phyloP scores from a whole-genome alignment of 1,140 invertebrate species.

The Vanessa tameamea region DNA sequence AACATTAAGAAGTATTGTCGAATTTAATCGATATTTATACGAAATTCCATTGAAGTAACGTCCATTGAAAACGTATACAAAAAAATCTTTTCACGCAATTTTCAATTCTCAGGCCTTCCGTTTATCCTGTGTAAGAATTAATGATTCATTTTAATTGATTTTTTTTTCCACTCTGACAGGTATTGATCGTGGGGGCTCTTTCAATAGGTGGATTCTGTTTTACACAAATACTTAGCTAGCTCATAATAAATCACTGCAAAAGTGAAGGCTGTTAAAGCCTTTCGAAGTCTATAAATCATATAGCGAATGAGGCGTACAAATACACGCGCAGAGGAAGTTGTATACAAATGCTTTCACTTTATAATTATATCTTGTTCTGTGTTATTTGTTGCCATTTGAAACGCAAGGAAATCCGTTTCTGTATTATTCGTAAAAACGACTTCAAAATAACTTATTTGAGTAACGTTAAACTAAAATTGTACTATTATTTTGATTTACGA shows the following conservation, averaged over 20 bases:
- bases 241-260: slow-evolving; percentile 72
- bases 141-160: slow-evolving; percentile 65
- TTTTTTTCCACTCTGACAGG: slow-evolving; percentile 70
- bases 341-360: slow-evolving; percentile 21
- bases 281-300: slow-evolving; percentile 70
- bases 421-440: background rate
- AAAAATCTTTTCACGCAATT: slow-evolving; percentile 70
- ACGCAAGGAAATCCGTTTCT: slow-evolving; percentile 6
- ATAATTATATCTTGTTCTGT: slow-evolving; percentile 22
- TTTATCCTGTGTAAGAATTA: slow-evolving; percentile 71
- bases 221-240: slow-evolving; percentile 64
- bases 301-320: slow-evolving; percentile 49
- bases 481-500: background rate
- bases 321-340: slow-evolving; percentile 35
- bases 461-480: background rate
- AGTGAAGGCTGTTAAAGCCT: slow-evolving; percentile 70
- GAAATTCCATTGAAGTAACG: slow-evolving; percentile 56
- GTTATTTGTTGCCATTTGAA: slow-evolving; percentile 6
- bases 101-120: slow-evolving; percentile 69
- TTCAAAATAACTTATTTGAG: slow-evolving; percentile 1
- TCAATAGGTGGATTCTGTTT: slow-evolving; percentile 64
- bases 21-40: slow-evolving; percentile 42
- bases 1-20: slow-evolving; percentile 34
- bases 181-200: slow-evolving; percentile 68
- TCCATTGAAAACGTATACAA: slow-evolving; percentile 48